A percentile compares a stretch with the other conserved stretches of the same genome.
phyloP scores from a whole-genome alignment of 64 coral and sea anemone genomes.

The Montipora cactus region DNA sequence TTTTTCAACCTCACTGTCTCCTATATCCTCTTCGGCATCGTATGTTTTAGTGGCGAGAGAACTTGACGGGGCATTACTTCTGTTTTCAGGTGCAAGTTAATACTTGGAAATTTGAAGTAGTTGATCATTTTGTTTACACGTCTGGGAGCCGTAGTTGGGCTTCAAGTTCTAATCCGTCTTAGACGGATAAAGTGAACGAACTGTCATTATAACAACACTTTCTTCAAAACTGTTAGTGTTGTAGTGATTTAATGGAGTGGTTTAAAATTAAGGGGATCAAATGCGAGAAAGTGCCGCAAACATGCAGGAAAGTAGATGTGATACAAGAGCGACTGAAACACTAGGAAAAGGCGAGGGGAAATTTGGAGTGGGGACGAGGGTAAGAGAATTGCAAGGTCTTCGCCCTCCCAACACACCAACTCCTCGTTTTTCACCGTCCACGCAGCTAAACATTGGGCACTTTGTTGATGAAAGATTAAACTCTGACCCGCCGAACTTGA shows the following conservation, averaged over 20 bases:
- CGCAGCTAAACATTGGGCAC: too few relatives aligned
- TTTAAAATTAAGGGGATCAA: neutral
- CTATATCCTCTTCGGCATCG: neutral
- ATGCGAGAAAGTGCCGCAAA: neutral
- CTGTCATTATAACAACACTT: neutral
- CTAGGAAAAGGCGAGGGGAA: too few relatives aligned
- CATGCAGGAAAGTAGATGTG: too few relatives aligned
- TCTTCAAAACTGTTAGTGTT: neutral
- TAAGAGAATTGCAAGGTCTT: too few relatives aligned
- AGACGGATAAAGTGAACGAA: neutral
- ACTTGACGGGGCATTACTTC: neutral
- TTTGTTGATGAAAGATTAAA: too few relatives aligned
- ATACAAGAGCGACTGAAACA: too few relatives aligned
- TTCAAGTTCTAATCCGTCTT: neutral
- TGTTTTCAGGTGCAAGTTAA: neutral
- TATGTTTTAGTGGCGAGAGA: neutral
- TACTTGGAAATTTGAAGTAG: neutral
- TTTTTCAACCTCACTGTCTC: neutral
- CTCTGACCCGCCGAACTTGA: too few relatives aligned
- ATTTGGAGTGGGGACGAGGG: too few relatives aligned
- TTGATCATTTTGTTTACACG: slow-evolving; percentile 1
- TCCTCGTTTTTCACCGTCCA: too few relatives aligned
- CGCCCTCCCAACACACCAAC: too few relatives aligned
- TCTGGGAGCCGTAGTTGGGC: neutral
- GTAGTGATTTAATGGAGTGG: neutral